Evolutionary conservation across 1,140 invertebrate species (phyloP), one percentile per base, ranked within the genome.

Genomic region (Gonioctena quinquepunctata): DNA sequence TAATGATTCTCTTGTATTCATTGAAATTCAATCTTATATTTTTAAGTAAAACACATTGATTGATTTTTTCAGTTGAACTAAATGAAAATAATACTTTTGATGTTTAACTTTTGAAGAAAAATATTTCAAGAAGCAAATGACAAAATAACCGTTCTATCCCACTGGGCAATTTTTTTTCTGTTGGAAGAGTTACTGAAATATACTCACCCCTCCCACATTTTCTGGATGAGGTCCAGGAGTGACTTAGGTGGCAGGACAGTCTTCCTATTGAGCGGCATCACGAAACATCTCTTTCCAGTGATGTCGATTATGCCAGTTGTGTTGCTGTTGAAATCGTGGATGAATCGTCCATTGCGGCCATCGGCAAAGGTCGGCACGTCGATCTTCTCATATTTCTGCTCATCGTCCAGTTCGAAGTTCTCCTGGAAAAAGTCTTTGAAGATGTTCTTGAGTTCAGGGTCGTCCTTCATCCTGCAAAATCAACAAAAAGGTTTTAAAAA

Each of bases 301-400:
- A 89, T 84, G 84, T 97, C 95, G 70, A 96, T 89, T 72, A 97
- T 97, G 73, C 92, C 93, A 67, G 93, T 96, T 74, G 91, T 89
- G 80, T 94, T 94, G 72, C 88, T 87, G 72, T 90, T 90, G 81
- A 97, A 97, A 84, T 97, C 95, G 79, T 97, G 95, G 77, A 96
- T 91, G 78, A 96, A 95, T 49, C 92, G 86, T 22, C 93, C 93
- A 25, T 88, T 87, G 26, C 90, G 87, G 19, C 92, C 93, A 71
- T 92, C 90, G 72, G 87, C 88, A 76, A 94, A 94, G 77, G 93
- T 88, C 13, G 93, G 93, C 7, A 95, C 91, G 80, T 92, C 87
- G 76, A 95, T 91, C 78, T 90, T 90, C 76, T 94, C 92, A 80
- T 89, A 92, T 66, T 86, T 84, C 62, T 90, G 87, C 33, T 89